A percentile compares a stretch with the other conserved stretches of the same genome.
phyloP scores from a whole-genome alignment of 2,797 vertebrate genomes.

The Chrosomus eos region DNA sequence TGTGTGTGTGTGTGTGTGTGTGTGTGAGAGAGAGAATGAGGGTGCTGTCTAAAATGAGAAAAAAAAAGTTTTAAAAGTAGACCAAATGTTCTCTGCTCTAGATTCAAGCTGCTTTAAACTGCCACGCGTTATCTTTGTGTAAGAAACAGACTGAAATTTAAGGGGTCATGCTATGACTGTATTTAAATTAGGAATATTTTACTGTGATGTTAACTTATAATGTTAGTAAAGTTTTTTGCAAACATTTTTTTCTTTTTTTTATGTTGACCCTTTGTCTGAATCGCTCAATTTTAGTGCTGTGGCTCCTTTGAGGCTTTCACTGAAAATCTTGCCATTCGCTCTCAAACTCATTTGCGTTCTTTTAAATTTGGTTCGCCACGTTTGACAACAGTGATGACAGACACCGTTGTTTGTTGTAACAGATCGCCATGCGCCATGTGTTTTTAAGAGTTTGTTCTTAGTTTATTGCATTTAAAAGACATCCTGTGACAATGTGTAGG shows the following conservation, averaged over 20 bases:
- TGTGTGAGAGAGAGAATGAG: background rate
- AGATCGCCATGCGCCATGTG: background rate
- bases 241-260: background rate
- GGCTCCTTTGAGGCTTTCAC: background rate
- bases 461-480: background rate
- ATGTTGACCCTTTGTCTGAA: background rate
- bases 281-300: background rate
- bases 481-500: background rate
- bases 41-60: background rate
- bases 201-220: background rate
- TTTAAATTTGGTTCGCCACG: background rate
- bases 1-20: background rate
- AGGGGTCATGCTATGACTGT: background rate
- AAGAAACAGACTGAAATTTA: background rate
- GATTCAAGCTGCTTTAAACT: background rate
- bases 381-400: background rate
- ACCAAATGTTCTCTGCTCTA: conserved; percentile 4
- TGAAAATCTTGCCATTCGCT: background rate
- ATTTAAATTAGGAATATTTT: background rate
- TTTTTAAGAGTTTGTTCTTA: background rate
- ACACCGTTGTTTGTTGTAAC: background rate
- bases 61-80: conserved; percentile 10
- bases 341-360: background rate
- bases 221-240: background rate
- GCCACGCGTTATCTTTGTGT: background rate